phyloP scores from a whole-genome alignment of 2,113 vertebrate species.

The Callaeas wilsoni region DNA sequence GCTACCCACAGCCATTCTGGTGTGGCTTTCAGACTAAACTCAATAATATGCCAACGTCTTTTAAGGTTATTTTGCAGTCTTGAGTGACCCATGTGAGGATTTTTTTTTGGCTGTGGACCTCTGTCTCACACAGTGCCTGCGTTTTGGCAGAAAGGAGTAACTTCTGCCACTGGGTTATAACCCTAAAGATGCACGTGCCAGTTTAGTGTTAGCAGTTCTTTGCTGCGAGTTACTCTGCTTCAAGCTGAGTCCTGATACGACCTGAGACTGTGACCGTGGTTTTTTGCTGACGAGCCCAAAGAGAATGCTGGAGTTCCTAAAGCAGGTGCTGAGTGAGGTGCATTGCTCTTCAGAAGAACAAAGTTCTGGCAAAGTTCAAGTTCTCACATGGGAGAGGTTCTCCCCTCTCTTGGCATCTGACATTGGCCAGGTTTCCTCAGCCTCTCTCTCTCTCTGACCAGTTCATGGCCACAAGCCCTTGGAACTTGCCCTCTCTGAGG shows the following conservation, averaged over 20 bases:
- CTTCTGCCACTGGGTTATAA: not conserved
- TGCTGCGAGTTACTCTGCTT: not conserved
- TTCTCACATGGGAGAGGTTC: not conserved
- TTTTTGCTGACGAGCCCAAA: not conserved
- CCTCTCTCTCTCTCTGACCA: not conserved
- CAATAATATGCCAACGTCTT: rapidly evolving
- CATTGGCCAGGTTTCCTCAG: not conserved
- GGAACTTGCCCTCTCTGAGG: not conserved
- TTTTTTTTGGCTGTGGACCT: not conserved
- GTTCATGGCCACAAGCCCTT: not conserved
- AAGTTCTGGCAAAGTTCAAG: not conserved
- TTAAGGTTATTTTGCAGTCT: not conserved
- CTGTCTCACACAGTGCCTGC: not conserved
- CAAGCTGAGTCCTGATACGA: rapidly evolving
- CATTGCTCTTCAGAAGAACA: not conserved
- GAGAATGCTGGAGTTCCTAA: not conserved
- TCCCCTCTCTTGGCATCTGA: too few species aligned
- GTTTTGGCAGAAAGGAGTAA: not conserved
- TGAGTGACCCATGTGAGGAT: not conserved
- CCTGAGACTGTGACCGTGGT: not conserved
- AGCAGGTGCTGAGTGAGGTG: not conserved
- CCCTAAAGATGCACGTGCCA: not conserved
- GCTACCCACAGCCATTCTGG: not conserved
- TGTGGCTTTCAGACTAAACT: not conserved
- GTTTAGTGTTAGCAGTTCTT: not conserved